These are phyloP conservation scores for Indri indri DNA, from an alignment of 2,113 vertebrate species.

Conservation along the genomic window DNA sequence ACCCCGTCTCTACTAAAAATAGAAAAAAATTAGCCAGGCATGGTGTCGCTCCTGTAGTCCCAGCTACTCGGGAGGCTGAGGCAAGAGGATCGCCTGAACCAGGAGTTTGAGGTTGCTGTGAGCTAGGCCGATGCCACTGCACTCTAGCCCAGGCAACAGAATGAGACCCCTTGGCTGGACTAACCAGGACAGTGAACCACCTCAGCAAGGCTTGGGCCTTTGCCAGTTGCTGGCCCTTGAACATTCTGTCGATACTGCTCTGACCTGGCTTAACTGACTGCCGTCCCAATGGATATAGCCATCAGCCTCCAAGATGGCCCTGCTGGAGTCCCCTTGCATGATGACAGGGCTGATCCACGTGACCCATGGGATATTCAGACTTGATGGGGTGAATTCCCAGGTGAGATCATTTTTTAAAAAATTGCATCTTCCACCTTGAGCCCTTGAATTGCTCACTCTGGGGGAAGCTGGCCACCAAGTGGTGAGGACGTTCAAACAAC, in stretches of 20 bases:
- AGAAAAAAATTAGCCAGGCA: too few species aligned
- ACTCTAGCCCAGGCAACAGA: too few species aligned
- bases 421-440: neutral
- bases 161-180: neutral
- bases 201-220: neutral
- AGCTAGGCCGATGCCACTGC: too few species aligned
- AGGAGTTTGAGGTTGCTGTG: too few species aligned
- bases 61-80: too few species aligned
- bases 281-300: neutral
- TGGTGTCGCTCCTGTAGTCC: too few species aligned
- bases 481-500: neutral
- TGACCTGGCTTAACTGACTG: neutral
- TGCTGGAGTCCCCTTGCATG: neutral
- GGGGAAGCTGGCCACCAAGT: neutral
- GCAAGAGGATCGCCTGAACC: too few species aligned
- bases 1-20: too few species aligned
- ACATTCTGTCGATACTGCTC: neutral
- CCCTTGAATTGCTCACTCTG: neutral
- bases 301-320: neutral
- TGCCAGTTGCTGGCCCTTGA: neutral
- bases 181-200: neutral
- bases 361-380: neutral
- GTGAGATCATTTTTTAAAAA: neutral
- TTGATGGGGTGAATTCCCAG: neutral
- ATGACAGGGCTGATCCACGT: neutral